phyloP scores from a whole-genome alignment of 2,888 invertebrate species.

The Caenorhabditis sp. region DNA sequence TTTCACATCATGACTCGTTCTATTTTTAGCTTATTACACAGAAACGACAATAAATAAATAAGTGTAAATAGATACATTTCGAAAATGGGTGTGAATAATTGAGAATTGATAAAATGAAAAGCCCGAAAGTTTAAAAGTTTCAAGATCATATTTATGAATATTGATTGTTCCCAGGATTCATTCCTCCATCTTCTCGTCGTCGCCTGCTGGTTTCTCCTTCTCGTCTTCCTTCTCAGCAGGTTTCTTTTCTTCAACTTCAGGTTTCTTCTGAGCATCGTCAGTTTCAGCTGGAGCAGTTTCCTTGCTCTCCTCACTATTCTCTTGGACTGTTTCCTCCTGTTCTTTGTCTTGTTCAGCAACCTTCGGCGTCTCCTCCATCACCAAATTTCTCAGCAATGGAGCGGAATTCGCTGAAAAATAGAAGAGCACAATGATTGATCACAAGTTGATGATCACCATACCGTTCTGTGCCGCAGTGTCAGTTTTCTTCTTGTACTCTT shows the following conservation, averaged over 20 bases:
- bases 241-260: not conserved
- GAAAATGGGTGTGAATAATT: not conserved
- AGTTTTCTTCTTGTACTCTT: constrained; percentile 75
- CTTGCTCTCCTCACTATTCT: constrained; percentile 21
- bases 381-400: constrained; percentile 57
- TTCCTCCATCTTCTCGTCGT: constrained; percentile 19
- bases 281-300: constrained; percentile 16
- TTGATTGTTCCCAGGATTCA: not conserved
- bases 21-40: constrained; percentile 37
- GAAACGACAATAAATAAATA: constrained; percentile 22
- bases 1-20: constrained; percentile 19
- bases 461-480: constrained; percentile 67
- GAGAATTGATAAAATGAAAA: not conserved
- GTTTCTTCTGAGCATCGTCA: not conserved
- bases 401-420: constrained; percentile 52
- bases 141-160: constrained; percentile 21
- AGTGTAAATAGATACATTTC: constrained; percentile 16
- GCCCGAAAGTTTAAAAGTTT: constrained; percentile 17
- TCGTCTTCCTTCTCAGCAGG: not conserved
- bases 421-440: constrained; percentile 9
- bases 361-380: constrained; percentile 60
- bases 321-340: constrained; percentile 6
- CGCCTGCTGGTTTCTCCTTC: constrained; percentile 15
- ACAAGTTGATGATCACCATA: constrained; percentile 19
- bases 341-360: not conserved